phyloP scores from a whole-genome alignment of 2,888 invertebrate species.

The Brachyptera putata region DNA sequence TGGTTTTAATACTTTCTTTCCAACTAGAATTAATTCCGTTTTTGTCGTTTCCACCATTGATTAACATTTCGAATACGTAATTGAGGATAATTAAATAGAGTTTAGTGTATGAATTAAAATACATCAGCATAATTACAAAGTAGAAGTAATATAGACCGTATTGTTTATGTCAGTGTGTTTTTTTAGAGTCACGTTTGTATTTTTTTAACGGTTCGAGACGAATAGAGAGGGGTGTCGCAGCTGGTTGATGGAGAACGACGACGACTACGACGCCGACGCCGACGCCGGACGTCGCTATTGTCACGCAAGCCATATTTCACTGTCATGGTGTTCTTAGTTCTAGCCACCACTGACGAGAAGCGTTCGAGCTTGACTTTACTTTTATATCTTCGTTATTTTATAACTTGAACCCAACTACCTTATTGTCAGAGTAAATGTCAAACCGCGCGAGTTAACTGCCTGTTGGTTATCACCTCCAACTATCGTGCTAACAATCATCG shows the following conservation, averaged over 20 bases:
- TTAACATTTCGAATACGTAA: no score
- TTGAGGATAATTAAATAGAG: no score
- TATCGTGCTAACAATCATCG: not conserved
- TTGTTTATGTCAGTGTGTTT: no score
- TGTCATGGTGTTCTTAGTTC: conserved; percentile 14
- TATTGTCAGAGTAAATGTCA: not conserved
- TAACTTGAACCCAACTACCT: not conserved
- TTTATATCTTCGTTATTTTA: conserved; percentile 15
- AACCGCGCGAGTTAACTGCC: not conserved
- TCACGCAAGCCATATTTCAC: conserved; percentile 28
- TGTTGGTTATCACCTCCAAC: not conserved
- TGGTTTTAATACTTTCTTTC: no score
- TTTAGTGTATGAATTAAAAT: not conserved
- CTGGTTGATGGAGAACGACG: not conserved
- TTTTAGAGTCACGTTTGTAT: not conserved
- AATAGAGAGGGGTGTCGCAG: not conserved
- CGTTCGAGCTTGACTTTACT: not conserved
- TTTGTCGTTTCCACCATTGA: no score
- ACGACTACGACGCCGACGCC: not conserved
- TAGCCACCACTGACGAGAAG: not conserved
- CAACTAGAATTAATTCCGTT: no score
- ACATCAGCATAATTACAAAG: not conserved
- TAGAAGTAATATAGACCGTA: not conserved
- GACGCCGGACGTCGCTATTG: conserved; percentile 22
- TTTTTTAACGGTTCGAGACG: conserved; percentile 3